Evolutionary conservation across 2,888 invertebrate species (phyloP).

Genomic region (Globia sparganii): DNA sequence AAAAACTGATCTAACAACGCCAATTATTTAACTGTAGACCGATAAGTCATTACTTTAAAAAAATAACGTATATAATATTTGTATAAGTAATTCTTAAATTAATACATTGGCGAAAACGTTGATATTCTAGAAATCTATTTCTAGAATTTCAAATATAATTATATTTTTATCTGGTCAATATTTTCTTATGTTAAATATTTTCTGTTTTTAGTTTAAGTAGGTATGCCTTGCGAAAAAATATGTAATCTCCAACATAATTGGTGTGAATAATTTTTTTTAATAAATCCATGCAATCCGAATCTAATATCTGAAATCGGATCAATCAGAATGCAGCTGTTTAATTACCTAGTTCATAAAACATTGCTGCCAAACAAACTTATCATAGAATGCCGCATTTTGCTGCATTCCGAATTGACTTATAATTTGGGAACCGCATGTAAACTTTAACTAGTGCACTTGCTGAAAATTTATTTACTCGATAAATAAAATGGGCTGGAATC

Average conservation of each 20-base stretch:
- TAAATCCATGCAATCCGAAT: neutral
- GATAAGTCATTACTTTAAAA: neutral
- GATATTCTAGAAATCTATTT: neutral
- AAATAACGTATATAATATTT: neutral
- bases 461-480: neutral
- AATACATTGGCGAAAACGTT: neutral
- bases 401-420: slow-evolving; percentile 1
- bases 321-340: neutral
- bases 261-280: neutral
- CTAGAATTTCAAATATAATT: too few species aligned
- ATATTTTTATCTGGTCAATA: too few species aligned
- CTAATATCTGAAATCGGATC: too few species aligned
- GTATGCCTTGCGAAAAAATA: neutral
- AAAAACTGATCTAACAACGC: too few species aligned
- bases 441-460: neutral
- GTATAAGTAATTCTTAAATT: neutral
- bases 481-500: neutral
- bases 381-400: neutral
- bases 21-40: neutral
- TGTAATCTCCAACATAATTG: neutral
- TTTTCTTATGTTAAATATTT: too few species aligned
- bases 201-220: neutral
- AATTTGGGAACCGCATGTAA: slow-evolving; percentile 22
- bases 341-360: neutral
- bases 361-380: neutral